Conservation (phyloP, 2,797 vertebrate genomes). For the Acipenser ruthenus region DNA sequence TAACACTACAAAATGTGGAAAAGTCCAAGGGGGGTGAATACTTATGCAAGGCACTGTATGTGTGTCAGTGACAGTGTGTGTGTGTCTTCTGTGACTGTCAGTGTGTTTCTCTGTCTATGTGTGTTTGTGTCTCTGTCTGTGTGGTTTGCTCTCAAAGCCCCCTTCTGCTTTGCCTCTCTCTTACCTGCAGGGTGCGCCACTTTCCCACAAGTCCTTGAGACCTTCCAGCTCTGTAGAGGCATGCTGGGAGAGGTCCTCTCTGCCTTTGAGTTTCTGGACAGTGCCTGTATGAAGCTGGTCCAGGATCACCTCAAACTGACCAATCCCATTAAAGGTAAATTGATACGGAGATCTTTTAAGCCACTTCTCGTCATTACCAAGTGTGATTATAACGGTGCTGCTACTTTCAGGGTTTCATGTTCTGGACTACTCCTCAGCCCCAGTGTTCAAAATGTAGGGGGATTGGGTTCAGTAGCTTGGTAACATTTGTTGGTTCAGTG, state of each 20-base stretch:
- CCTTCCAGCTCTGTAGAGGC: conserved; percentile 70
- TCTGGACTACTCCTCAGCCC: too few species aligned
- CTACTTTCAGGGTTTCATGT: too few species aligned
- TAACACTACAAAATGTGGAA: too few species aligned
- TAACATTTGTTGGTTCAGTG: too few species aligned
- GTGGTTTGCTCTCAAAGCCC: not conserved
- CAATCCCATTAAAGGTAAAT: conserved; percentile 76
- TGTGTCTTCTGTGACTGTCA: not conserved
- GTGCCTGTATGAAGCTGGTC: conserved; percentile 79
- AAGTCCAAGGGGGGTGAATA: too few species aligned
- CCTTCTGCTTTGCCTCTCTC: not conserved
- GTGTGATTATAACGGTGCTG: too few species aligned
- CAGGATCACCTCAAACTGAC: conserved; percentile 67
- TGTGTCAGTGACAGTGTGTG: not conserved
- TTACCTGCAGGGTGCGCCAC: conserved; percentile 69
- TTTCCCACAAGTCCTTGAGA: conserved; percentile 74
- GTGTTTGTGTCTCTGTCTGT: not conserved
- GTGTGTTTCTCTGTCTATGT: not conserved
- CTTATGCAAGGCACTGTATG: not conserved
- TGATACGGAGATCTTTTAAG: not conserved
- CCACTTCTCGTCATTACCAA: too few species aligned
- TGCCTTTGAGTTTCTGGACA: conserved; percentile 88
- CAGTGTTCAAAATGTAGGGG: too few species aligned
- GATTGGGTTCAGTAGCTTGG: too few species aligned
- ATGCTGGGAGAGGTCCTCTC: conserved; percentile 92